These are phyloP conservation scores for Boleophthalmus pectinirostris DNA, from an alignment of 2,113 vertebrate species.

Conservation along the genomic window DNA sequence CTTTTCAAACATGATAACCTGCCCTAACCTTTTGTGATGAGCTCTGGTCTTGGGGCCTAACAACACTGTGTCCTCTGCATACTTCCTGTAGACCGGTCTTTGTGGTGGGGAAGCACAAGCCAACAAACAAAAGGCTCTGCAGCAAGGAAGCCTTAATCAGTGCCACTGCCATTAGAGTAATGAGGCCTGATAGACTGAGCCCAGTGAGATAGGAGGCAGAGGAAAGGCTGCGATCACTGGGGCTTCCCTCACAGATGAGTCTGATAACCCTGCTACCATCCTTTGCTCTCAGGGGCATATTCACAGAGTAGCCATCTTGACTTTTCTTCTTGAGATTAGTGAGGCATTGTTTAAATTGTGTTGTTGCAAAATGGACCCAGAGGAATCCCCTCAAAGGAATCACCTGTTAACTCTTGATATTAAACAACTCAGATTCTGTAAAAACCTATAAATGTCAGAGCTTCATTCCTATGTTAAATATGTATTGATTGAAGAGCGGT, in stretches of 20 bases:
- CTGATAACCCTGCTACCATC: conserved; percentile 66
- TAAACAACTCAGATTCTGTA: conserved; percentile 12
- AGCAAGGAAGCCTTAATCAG: conserved; percentile 84
- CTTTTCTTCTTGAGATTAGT: conserved; percentile 57
- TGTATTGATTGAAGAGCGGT: conserved; percentile 31
- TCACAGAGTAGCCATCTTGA: conserved; percentile 57
- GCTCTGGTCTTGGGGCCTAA: conserved; percentile 62
- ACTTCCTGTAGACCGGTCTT: conserved; percentile 58
- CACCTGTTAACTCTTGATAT: conserved; percentile 20
- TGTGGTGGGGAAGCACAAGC: conserved; percentile 64
- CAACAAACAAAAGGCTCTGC: conserved; percentile 72
- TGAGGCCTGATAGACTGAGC: conserved; percentile 80
- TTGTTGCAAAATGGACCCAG: conserved; percentile 49
- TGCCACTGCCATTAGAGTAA: conserved; percentile 70
- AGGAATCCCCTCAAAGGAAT: conserved; percentile 26
- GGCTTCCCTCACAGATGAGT: conserved; percentile 71
- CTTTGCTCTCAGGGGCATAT: conserved; percentile 59
- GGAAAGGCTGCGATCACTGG: conserved; percentile 16
- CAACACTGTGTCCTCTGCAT: conserved; percentile 40
- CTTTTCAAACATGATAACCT: conserved; percentile 52
- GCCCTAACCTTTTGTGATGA: conserved; percentile 50
- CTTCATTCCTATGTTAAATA: conserved; percentile 38
- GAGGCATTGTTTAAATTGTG: conserved; percentile 52
- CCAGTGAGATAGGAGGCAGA: conserved; percentile 48
- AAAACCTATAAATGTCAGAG: conserved; percentile 22